These are phyloP conservation scores for Sciurus vulgaris DNA, from an alignment of 2,797 vertebrate genomes.

Conservation along the genomic window DNA sequence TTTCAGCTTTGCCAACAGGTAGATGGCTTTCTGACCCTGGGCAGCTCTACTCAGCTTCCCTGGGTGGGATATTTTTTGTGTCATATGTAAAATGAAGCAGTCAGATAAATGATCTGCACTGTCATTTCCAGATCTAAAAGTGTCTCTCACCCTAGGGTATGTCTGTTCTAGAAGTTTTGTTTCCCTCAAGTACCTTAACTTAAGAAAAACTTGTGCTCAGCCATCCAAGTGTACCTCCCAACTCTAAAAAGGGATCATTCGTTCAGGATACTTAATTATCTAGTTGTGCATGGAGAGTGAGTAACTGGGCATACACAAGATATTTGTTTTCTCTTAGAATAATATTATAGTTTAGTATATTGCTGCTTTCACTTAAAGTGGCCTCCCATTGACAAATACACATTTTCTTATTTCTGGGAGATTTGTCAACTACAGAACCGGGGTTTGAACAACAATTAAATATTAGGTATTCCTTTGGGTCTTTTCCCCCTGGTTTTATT, in stretches of 20 bases:
- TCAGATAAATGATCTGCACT: background rate
- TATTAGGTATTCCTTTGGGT: background rate
- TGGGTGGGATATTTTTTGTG: background rate
- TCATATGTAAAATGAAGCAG: background rate
- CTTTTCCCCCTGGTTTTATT: background rate
- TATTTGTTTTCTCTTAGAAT: no score
- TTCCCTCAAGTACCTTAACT: background rate
- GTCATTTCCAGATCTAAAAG: background rate
- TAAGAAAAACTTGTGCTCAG: background rate
- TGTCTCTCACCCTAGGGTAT: background rate
- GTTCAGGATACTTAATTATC: background rate
- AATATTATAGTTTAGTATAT: background rate
- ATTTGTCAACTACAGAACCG: background rate
- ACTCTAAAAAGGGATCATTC: background rate
- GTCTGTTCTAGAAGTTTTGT: background rate
- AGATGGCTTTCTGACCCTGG: background rate
- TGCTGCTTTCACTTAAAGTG: background rate
- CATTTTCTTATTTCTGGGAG: constrained; percentile 3
- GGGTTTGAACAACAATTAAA: background rate
- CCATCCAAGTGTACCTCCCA: background rate
- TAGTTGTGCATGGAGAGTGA: background rate
- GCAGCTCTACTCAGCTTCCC: background rate
- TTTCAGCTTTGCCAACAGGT: background rate
- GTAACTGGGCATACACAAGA: background rate
- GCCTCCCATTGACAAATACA: background rate